These are phyloP conservation scores for Hemibagrus guttatus DNA, from an alignment of 2,797 vertebrate genomes.

Conservation along the genomic window DNA sequence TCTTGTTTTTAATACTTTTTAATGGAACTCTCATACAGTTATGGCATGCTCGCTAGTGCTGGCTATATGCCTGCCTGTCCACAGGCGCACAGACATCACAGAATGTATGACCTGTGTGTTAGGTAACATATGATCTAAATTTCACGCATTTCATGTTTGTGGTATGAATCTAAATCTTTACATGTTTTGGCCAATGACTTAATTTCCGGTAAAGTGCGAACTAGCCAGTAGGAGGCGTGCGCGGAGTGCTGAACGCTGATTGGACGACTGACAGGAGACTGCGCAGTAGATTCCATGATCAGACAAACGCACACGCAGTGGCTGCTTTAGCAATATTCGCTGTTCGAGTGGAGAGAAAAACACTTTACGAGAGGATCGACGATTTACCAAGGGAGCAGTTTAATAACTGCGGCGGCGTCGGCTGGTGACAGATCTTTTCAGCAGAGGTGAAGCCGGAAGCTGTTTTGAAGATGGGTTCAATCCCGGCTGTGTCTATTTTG, in stretches of 20 bases:
- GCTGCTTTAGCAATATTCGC: not conserved
- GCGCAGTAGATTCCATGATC: not conserved
- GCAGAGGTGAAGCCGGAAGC: conserved; percentile 28
- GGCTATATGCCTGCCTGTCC: too few relatives aligned
- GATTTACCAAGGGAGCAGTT: not conserved
- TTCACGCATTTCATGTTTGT: not conserved
- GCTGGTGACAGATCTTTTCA: conserved; percentile 60
- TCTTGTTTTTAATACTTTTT: not conserved
- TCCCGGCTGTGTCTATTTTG: conserved; percentile 74
- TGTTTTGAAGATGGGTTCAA: conserved; percentile 69
- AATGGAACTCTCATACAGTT: not conserved
- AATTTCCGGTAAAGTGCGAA: conserved; percentile 67
- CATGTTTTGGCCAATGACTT: conserved; percentile 30
- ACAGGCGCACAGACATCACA: too few relatives aligned
- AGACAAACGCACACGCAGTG: not conserved
- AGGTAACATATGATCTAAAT: not conserved
- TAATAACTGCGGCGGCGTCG: not conserved
- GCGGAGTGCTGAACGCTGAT: conserved; percentile 38
- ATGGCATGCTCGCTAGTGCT: too few relatives aligned
- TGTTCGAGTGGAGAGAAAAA: not conserved
- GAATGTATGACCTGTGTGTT: not conserved
- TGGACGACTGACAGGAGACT: not conserved
- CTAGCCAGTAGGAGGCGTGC: conserved; percentile 64
- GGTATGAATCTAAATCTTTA: too few relatives aligned
- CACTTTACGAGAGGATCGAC: not conserved